Evolutionary conservation across 2,797 vertebrate genomes (phyloP).

Genomic region (Percopsis omiscomaycus): DNA sequence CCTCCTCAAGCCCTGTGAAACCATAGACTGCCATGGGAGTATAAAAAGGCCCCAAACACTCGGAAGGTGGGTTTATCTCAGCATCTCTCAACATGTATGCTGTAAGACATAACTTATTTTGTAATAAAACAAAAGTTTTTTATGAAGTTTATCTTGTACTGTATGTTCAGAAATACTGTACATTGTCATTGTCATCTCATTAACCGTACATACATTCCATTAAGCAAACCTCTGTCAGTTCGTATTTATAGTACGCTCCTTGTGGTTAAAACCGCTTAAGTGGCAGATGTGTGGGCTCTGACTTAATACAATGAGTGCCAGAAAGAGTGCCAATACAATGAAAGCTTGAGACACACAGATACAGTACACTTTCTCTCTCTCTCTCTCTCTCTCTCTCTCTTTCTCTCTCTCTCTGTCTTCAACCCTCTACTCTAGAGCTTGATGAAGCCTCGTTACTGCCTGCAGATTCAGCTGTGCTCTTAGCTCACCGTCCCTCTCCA

Average conservation of each 20-base stretch:
- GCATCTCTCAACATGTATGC: slow-evolving; percentile 5
- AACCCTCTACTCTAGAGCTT: slow-evolving; percentile 12
- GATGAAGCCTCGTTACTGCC: slow-evolving; percentile 53
- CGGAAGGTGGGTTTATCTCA: background rate
- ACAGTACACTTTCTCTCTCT: background rate
- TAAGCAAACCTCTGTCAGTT: slow-evolving; percentile 40
- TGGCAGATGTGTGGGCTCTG: slow-evolving; percentile 51
- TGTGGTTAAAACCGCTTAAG: slow-evolving; percentile 35
- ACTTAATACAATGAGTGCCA: slow-evolving; percentile 39
- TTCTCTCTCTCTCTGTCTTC: slow-evolving; percentile 19
- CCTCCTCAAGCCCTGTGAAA: slow-evolving; percentile 24
- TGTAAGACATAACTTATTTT: background rate
- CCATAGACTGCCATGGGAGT: slow-evolving; percentile 17
- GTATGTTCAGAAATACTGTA: background rate
- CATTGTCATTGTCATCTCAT: slow-evolving; percentile 26
- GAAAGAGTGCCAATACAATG: slow-evolving; percentile 34
- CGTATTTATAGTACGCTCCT: slow-evolving; percentile 29
- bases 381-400: slow-evolving; percentile 38
- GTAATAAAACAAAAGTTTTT: no score
- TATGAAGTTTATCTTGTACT: no score
- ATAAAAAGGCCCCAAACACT: slow-evolving; percentile 22
- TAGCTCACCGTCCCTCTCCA: slow-evolving; percentile 88
- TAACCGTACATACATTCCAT: slow-evolving; percentile 26
- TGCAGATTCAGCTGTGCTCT: slow-evolving; percentile 92
- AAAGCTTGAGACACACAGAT: slow-evolving; percentile 18